phyloP scores from a whole-genome alignment of 2,888 invertebrate genomes.

The Papilio demoleus region DNA sequence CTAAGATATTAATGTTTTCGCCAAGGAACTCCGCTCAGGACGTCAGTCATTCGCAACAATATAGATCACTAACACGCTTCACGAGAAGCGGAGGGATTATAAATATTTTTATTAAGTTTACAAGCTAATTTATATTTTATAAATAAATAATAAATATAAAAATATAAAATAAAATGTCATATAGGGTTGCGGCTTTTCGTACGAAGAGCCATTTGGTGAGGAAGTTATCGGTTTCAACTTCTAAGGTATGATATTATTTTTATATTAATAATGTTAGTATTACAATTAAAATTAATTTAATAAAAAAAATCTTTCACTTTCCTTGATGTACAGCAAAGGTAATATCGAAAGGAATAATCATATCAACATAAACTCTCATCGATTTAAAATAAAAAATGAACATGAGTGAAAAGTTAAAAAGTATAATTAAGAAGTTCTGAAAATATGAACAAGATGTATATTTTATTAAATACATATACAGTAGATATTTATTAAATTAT shows the following conservation, averaged over 20 bases:
- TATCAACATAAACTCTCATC: not conserved
- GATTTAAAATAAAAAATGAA: not conserved
- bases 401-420: not conserved
- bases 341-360: not conserved
- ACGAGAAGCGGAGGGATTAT: constrained; percentile 55
- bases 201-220: constrained; percentile 60
- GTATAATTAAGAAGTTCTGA: too few relatives aligned
- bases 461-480: too few relatives aligned
- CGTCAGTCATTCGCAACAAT: constrained; percentile 49
- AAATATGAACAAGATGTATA: too few relatives aligned
- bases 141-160: constrained; percentile 50
- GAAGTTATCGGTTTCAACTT: constrained; percentile 63
- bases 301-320: not conserved
- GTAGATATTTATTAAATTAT: not conserved
- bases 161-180: constrained; percentile 61
- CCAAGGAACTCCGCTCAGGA: constrained; percentile 55
- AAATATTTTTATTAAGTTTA: constrained; percentile 46
- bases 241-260: constrained; percentile 58
- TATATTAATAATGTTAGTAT: not conserved
- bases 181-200: constrained; percentile 65
- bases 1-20: constrained; percentile 61
- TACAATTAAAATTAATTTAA: not conserved
- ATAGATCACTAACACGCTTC: constrained; percentile 58
- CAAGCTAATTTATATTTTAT: constrained; percentile 50
- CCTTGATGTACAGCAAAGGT: not conserved